Conservation (phyloP, 2,797 vertebrate species). For the Takifugu rubripes region DNA sequence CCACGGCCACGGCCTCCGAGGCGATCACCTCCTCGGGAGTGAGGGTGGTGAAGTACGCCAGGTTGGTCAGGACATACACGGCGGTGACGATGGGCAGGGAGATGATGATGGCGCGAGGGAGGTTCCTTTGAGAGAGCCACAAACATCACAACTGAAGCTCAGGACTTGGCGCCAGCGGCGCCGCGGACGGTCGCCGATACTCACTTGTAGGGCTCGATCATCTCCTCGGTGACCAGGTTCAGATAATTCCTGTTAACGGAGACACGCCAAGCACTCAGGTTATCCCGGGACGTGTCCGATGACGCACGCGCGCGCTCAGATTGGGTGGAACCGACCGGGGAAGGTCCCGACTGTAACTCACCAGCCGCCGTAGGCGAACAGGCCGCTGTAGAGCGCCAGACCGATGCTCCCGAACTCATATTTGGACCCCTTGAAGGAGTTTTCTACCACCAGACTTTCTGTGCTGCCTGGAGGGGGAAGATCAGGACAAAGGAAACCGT, state of each 20-base stretch:
- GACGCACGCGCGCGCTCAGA: background rate
- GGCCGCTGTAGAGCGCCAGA: slow-evolving; percentile 91
- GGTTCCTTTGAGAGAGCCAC: slow-evolving; percentile 77
- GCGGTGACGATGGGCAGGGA: slow-evolving; percentile 91
- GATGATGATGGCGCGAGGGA: slow-evolving; percentile 96
- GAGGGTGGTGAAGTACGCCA: slow-evolving; percentile 97
- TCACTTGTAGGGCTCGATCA: slow-evolving; percentile 96
- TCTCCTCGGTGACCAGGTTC: slow-evolving; percentile 98
- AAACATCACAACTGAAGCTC: background rate
- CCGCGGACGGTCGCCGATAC: slow-evolving; percentile 23
- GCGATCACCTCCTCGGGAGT: slow-evolving; percentile 82
- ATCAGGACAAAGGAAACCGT: background rate
- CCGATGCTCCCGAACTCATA: slow-evolving; percentile 87
- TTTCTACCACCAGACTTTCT: slow-evolving; percentile 74
- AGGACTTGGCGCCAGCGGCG: background rate
- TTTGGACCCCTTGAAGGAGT: slow-evolving; percentile 85
- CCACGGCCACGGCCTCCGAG: slow-evolving; percentile 94
- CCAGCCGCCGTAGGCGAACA: slow-evolving; percentile 98
- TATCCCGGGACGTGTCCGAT: no score
- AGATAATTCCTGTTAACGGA: slow-evolving; percentile 89
- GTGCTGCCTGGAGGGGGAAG: slow-evolving; percentile 71
- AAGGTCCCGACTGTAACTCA: slow-evolving; percentile 60
- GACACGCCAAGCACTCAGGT: background rate
- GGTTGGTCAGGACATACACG: slow-evolving; percentile 95
- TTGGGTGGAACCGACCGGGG: background rate